These are phyloP conservation scores for Macrosteles quadrilineatus DNA, from an alignment of 1,140 invertebrate genomes.

Conservation along the genomic window DNA sequence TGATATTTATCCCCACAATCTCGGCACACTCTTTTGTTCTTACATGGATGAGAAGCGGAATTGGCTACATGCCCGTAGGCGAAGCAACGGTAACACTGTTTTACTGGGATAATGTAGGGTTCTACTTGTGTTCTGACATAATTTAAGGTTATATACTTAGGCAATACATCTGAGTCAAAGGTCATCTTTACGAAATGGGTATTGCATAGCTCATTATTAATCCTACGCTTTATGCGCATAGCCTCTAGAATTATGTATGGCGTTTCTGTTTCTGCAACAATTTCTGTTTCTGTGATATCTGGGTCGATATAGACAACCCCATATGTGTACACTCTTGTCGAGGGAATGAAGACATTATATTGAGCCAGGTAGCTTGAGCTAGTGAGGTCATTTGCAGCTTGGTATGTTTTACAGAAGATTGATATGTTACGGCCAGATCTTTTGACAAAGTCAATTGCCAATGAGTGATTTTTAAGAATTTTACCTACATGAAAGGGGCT, in stretches of 20 bases:
- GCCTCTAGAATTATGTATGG: background rate
- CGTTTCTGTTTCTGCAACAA: background rate
- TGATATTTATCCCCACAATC: background rate
- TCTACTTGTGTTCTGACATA: background rate
- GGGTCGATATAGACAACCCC: background rate
- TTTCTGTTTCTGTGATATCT: background rate
- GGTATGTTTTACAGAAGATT: background rate
- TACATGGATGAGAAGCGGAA: background rate
- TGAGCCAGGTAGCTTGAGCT: background rate
- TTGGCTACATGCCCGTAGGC: background rate
- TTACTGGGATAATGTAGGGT: background rate
- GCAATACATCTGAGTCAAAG: background rate
- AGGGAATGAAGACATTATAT: background rate
- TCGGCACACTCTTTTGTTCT: background rate
- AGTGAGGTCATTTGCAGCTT: background rate
- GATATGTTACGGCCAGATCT: background rate
- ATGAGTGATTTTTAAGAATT: background rate
- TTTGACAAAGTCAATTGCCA: background rate
- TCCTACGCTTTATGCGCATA: background rate
- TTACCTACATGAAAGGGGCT: slow-evolving; percentile 2
- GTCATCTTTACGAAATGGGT: background rate
- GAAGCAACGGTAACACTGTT: background rate
- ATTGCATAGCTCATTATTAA: background rate
- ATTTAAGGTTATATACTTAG: background rate
- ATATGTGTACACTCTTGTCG: background rate